phyloP scores from a whole-genome alignment of 1,140 invertebrate species.

The Leptoteleia sp. region DNA sequence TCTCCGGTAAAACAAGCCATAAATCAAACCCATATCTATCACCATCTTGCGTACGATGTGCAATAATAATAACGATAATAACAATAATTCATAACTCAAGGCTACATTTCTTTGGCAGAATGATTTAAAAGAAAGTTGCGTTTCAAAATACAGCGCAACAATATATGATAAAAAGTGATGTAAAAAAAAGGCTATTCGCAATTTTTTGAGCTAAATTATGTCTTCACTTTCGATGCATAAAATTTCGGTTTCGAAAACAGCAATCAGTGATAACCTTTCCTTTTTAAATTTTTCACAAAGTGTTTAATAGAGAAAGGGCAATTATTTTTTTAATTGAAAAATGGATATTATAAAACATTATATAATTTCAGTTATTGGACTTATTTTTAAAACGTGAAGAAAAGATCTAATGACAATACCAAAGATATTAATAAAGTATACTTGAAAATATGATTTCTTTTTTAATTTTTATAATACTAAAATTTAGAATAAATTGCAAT shows the following conservation, averaged over 20 bases:
- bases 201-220: conserved; percentile 27
- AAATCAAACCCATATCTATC: conserved; percentile 65
- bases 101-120: conserved; percentile 56
- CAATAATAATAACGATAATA: conserved; percentile 59
- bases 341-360: no score
- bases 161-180: conserved; percentile 32
- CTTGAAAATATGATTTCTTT: no score
- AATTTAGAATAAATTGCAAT: conserved; percentile 50
- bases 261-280: conserved; percentile 3
- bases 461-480: no score
- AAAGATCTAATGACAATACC: no score
- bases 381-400: no score
- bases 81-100: conserved; percentile 61
- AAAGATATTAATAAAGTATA: no score
- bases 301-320: no score
- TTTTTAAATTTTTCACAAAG: neutral
- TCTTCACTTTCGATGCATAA: conserved; percentile 29
- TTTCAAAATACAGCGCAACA: conserved; percentile 36
- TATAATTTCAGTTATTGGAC: no score
- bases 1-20: conserved; percentile 60
- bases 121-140: conserved; percentile 55
- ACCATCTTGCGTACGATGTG: conserved; percentile 54
- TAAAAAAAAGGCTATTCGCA: conserved; percentile 26
- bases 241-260: conserved; percentile 25
- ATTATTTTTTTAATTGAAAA: no score